Percentiles rank a stretch among this genome's conserved stretches.
Conservation (phyloP, 1,140 invertebrate genomes). For the Amyelois transitella region DNA sequence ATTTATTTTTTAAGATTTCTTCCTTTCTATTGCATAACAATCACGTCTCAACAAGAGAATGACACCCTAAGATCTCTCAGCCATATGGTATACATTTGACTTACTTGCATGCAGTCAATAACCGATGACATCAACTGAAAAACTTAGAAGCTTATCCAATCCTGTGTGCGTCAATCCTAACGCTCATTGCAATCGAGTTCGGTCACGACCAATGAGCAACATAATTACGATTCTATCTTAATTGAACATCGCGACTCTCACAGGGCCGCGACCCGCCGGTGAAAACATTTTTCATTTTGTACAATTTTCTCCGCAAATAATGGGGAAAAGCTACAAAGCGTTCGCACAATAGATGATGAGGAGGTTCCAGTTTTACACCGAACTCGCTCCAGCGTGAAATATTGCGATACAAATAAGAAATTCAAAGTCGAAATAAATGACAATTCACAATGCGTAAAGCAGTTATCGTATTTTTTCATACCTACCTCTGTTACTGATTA, state of each 20-base stretch:
- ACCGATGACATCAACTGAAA: no score
- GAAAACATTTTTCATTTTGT: constrained; percentile 60
- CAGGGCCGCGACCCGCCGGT: constrained; percentile 57
- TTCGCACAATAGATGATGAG: background rate
- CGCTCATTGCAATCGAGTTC: constrained; percentile 63
- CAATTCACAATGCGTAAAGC: no score
- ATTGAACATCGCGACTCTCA: constrained; percentile 59
- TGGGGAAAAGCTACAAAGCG: constrained; percentile 17
- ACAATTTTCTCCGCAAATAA: constrained; percentile 45
- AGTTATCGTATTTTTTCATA: no score
- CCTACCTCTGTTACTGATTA: no score
- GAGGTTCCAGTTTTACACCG: background rate
- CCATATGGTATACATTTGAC: no score
- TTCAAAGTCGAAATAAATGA: background rate
- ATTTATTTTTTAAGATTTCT: no score
- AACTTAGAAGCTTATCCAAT: no score
- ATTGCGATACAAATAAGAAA: background rate
- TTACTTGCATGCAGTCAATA: no score
- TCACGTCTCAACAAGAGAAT: no score
- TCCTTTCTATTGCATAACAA: no score
- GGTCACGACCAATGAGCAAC: constrained; percentile 65
- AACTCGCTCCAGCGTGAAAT: background rate
- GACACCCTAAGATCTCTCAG: no score
- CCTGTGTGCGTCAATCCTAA: constrained; percentile 34
- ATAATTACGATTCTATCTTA: constrained; percentile 70